phyloP scores from a whole-genome alignment of 1,140 invertebrate genomes.

The Drosophila mojavensis region DNA sequence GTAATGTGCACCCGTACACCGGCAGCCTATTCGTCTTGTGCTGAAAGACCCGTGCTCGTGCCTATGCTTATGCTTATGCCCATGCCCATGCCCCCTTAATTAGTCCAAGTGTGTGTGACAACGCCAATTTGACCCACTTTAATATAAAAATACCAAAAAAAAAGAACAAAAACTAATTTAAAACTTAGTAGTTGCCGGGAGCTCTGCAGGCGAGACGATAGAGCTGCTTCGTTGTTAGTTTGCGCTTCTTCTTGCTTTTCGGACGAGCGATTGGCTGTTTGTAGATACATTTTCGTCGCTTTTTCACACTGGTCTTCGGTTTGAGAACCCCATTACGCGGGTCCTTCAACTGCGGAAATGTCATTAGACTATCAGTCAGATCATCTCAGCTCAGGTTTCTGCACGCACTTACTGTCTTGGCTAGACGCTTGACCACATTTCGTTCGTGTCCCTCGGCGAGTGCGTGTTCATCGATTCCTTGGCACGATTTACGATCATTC shows the following conservation, averaged over 20 bases:
- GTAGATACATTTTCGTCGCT: background rate
- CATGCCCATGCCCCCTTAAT: conserved; percentile 47
- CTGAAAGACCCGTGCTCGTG: conserved; percentile 8
- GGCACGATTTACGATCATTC: background rate
- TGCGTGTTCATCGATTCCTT: background rate
- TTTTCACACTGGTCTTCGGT: background rate
- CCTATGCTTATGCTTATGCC: background rate
- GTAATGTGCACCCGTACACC: too few species aligned
- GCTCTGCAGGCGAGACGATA: too few species aligned
- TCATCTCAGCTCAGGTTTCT: too few species aligned
- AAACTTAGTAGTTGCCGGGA: background rate
- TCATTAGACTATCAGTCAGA: too few species aligned
- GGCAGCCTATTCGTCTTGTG: background rate
- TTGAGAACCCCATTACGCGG: background rate
- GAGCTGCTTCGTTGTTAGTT: background rate
- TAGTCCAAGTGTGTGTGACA: conserved; percentile 61
- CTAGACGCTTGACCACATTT: background rate
- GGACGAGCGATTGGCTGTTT: too few species aligned
- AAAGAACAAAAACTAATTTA: conserved; percentile 4
- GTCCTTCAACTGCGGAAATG: background rate
- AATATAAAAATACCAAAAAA: conserved; percentile 37
- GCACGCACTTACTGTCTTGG: conserved; percentile 5
- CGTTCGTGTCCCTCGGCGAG: background rate
- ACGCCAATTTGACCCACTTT: conserved; percentile 55
- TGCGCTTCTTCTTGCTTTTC: background rate